phyloP scores from a whole-genome alignment of 2,888 invertebrate species.

The Lamellibrachia satsuma region DNA sequence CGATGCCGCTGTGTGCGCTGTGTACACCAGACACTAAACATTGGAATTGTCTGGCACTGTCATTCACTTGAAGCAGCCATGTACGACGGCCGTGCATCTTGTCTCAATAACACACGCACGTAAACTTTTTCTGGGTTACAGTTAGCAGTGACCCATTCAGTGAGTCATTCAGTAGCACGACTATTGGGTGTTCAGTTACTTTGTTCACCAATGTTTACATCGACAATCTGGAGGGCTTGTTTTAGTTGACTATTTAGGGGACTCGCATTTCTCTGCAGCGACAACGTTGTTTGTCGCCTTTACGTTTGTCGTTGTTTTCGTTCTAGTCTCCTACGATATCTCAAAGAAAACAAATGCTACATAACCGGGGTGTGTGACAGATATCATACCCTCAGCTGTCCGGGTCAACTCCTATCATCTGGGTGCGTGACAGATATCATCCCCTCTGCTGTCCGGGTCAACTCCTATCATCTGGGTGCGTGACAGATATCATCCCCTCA shows the following conservation, averaged over 20 bases:
- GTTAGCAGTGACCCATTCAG: background rate
- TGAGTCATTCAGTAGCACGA: background rate
- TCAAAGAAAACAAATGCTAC: too few species aligned
- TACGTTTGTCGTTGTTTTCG: background rate
- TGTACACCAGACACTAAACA: background rate
- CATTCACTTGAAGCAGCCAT: slow-evolving; percentile 9
- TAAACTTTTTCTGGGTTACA: background rate
- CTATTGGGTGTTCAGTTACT: background rate
- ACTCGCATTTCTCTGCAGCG: background rate
- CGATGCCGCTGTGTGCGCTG: background rate
- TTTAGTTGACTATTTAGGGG: background rate
- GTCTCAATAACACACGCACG: background rate
- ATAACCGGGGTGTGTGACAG: too few species aligned
- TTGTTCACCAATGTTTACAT: background rate
- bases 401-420: too few species aligned
- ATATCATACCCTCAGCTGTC: too few species aligned
- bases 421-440: too few species aligned
- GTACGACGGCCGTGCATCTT: background rate
- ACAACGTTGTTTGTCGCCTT: background rate
- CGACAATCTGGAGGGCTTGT: background rate
- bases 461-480: too few species aligned
- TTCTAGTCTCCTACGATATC: too few species aligned
- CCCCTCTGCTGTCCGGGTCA: too few species aligned
- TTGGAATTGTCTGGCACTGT: background rate
- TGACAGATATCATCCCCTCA: too few species aligned